Conservation (phyloP, 2,113 vertebrate genomes). For the Alouatta palliata region DNA sequence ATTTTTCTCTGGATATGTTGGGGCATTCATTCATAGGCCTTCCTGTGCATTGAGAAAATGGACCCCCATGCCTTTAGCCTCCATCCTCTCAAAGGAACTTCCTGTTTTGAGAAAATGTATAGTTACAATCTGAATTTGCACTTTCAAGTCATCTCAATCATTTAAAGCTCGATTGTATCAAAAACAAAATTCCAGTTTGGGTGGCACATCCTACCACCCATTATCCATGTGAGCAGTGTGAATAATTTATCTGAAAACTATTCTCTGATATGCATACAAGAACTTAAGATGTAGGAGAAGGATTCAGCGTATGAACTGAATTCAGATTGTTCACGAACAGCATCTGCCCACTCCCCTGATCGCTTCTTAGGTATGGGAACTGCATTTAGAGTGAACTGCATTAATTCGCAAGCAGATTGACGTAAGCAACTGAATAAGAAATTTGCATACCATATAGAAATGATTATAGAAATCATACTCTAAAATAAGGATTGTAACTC, state of each 20-base stretch:
- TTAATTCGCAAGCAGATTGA: conserved; percentile 77
- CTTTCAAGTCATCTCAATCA: conserved; percentile 35
- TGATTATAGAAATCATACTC: conserved; percentile 78
- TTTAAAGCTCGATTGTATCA: conserved; percentile 46
- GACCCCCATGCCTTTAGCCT: conserved; percentile 63
- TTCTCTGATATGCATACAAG: conserved; percentile 48
- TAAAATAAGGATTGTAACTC: conserved; percentile 76
- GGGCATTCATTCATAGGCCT: conserved; percentile 65
- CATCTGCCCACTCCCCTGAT: conserved; percentile 56
- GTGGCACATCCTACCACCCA: conserved; percentile 48
- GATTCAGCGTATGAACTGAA: conserved; percentile 39
- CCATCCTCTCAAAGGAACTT: conserved; percentile 62
- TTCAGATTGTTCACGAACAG: conserved; percentile 61
- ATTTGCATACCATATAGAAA: conserved; percentile 78
- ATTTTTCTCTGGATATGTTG: conserved; percentile 67
- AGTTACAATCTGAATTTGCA: conserved; percentile 61
- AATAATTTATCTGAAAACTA: conserved; percentile 54
- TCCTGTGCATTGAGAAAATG: conserved; percentile 70
- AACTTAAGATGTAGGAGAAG: conserved; percentile 32
- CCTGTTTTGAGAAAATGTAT: conserved; percentile 72
- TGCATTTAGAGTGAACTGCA: conserved; percentile 68
- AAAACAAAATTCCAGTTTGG: conserved; percentile 48
- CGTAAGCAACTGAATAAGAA: conserved; percentile 75
- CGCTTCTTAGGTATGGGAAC: conserved; percentile 67
- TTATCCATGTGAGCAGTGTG: conserved; percentile 40